Base-by-base conservation (phyloP, 2,113 vertebrate species). In the Caracal caracal region DNA sequence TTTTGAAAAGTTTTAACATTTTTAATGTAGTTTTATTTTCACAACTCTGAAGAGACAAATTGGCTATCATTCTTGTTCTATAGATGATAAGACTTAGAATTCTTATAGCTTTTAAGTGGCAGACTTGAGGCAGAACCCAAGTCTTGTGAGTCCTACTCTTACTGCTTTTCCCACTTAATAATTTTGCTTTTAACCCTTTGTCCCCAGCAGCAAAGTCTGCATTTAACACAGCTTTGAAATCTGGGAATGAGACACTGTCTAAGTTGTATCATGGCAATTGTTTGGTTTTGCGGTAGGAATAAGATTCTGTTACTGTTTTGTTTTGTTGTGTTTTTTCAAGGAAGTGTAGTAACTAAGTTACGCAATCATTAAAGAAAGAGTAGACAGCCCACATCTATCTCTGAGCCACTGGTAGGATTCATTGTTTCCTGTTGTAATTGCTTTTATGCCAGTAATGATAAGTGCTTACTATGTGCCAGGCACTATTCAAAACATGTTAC, bases 1-100 rank as follows among this genome's bases (percentile, higher is more conserved):
- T 86, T 93, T 78, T 61, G 53, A 82, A 82, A 56, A 16, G 17
- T 91, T 95, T 95, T 56, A 91, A 51, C 71, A 65, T 96, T 79
- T 40, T 49, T 63, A 94, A 43, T 81, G 11, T 92, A 90, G 73
- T 88, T 88, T 93, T 95, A 85, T 89, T 94, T 94, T 90, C 53
- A 93, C 53, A 88, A 40, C 51, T 88, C 49, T 88, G 28, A 89
- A 85, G 61, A 95, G 35, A 65, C 16, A 92, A 40, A 49, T 89
- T 20, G 37, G 28, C 70, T 59, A 1, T 91, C 80, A 68, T 61
- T 93, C 33, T 88, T 93, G 28, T 43, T 87, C 19, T 66, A 1
- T 43, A 65, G 80, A 78, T 63, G 12, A 33, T 93, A 13, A 88
- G 40, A 59, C 33, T 84, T 76, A 95, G 35, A 92, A 51, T 78